These are phyloP conservation scores for Pseudomyrmex concolor DNA, from an alignment of 1,140 invertebrate species.

Conservation along the genomic window DNA sequence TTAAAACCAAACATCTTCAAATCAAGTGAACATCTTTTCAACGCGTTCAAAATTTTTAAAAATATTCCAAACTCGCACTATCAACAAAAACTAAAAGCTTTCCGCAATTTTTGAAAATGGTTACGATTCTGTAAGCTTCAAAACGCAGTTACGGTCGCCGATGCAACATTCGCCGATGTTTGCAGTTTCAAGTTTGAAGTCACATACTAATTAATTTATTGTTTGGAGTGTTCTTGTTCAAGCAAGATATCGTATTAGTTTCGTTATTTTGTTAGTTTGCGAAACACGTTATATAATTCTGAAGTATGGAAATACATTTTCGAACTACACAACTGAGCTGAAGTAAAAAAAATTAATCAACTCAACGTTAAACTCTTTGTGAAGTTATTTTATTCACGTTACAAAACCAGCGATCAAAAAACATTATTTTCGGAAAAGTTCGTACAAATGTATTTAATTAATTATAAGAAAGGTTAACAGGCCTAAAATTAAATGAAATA, in stretches of 20 bases:
- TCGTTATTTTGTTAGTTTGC: not conserved
- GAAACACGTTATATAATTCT: not conserved
- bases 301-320: slow-evolving; percentile 34
- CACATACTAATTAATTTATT: slow-evolving; percentile 66
- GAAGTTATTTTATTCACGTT: too few species aligned
- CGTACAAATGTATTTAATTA: too few species aligned
- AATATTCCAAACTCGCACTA: slow-evolving; percentile 39
- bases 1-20: not conserved
- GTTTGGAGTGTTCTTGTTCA: slow-evolving; percentile 62
- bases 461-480: too few species aligned
- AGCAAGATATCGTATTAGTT: slow-evolving; percentile 7
- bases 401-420: not conserved
- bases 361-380: too few species aligned
- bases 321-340: slow-evolving; percentile 15
- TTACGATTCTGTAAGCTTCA: slow-evolving; percentile 62
- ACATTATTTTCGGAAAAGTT: too few species aligned
- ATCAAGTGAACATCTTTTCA: not conserved
- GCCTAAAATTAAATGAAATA: too few species aligned
- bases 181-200: slow-evolving; percentile 34
- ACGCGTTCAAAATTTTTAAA: not conserved
- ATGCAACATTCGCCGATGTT: slow-evolving; percentile 16
- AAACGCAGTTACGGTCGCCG: slow-evolving; percentile 36
- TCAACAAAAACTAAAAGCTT: slow-evolving; percentile 63
- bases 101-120: slow-evolving; percentile 63
- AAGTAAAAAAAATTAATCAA: too few species aligned